Evolutionary conservation across 1,140 invertebrate genomes (phyloP), one percentile per base, ranked within the genome.

Genomic region (Thalassaphorura encarpata): DNA sequence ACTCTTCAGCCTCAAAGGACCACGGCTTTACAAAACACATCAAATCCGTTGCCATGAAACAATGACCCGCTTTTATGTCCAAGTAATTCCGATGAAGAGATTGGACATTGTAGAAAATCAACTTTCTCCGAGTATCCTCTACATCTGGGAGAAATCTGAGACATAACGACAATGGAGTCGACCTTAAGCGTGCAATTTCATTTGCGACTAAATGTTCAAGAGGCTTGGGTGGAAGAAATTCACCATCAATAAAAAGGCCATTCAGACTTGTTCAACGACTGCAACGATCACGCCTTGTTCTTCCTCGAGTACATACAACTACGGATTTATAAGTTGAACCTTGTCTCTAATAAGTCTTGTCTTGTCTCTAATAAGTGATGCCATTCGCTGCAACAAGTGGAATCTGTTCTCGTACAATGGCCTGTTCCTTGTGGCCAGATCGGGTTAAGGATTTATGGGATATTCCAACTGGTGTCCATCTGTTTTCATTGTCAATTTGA

Each of bases 101-200:
- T 26, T 60, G 19, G 1, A 54, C 46, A 28, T 55, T 60, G 1
- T 54, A 47, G 33, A 48, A 49, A 29, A n/a, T 52, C 1, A 60
- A 8, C 39, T 49, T 47, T 15, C 39, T n/a, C 27, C 11, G 21
- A 6, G 6, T 27, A 2, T 55, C 28, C n/a, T 31, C 31, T 23
- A 18, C 33, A 18, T 51, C 36, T 24, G 55, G 33, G 3, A 51
- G 13, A 52, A 45, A 40, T 4, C 27, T 26, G n/a, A 52, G 8
- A 6, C 28, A 3, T n/a, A 55, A 19, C 42, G 8, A 18, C 11
- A 43, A 5, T 2, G 18, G 21, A 6, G 1, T 8, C 11, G 4
- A 19, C 19, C 40, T 31, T 28, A 54, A 39, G 21, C 29, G 3
- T 26, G 1, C 16, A 16, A 52, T 21, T 52, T 48, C 47, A 13